Conservation (phyloP, 2,113 vertebrate genomes). For the Notarius lentiginosus region DNA sequence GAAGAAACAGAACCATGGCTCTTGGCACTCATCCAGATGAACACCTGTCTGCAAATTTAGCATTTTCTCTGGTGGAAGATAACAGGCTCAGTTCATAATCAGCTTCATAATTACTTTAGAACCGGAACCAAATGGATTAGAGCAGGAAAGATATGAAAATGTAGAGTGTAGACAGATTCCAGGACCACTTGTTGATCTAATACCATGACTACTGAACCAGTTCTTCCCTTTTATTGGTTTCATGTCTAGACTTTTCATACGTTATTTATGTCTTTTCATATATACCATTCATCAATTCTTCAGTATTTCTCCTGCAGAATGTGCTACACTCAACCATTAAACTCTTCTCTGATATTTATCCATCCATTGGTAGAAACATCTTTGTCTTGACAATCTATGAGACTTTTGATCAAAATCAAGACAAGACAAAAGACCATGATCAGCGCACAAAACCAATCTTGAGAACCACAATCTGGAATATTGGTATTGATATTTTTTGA, state of each 20-base stretch:
- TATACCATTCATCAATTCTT: no score
- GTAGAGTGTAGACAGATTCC: not conserved
- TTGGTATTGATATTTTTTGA: not conserved
- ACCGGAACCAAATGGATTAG: not conserved
- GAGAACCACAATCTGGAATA: not conserved
- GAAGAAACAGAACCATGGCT: not conserved
- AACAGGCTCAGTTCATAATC: not conserved
- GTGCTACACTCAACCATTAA: not conserved
- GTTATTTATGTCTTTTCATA: not conserved
- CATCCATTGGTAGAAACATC: no score
- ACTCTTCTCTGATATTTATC: no score
- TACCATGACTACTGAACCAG: not conserved
- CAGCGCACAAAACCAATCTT: not conserved
- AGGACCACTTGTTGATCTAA: not conserved
- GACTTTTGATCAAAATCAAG: not conserved
- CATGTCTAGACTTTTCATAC: not conserved
- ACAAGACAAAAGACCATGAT: not conserved
- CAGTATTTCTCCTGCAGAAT: not conserved
- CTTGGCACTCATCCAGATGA: not conserved
- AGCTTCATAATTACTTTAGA: not conserved
- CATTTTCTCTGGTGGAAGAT: slow-evolving; percentile 1
- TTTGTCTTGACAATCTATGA: not conserved
- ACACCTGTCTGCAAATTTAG: not conserved
- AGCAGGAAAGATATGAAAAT: not conserved
- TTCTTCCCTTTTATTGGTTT: not conserved